Conservation (phyloP, 2,797 vertebrate species). For the Margarornis squamiger region DNA sequence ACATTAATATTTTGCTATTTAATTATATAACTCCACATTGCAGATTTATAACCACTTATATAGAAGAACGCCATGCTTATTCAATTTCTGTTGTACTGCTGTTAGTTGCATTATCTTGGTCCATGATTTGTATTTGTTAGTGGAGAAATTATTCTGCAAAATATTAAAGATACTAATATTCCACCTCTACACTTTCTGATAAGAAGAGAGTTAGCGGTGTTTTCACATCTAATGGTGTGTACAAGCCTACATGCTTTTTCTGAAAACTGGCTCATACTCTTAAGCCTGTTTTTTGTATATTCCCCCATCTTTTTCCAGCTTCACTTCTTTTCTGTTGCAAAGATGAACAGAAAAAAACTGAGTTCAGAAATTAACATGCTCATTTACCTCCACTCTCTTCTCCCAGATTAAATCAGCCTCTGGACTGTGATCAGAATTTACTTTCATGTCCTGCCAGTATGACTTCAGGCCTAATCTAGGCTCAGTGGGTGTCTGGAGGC, state of each 20-base stretch:
- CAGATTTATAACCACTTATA: background rate
- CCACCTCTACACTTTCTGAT: background rate
- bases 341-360: background rate
- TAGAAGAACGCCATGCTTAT: background rate
- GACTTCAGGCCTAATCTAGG: background rate
- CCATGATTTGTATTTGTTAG: background rate
- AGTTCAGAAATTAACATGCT: background rate
- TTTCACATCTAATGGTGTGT: background rate
- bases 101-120: background rate
- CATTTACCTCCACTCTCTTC: background rate
- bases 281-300: background rate
- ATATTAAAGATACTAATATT: background rate
- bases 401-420: constrained; percentile 2
- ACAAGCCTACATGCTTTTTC: background rate
- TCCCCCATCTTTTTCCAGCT: background rate
- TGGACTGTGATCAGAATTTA: background rate
- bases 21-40: background rate
- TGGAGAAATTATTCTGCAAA: background rate
- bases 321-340: background rate
- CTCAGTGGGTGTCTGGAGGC: background rate
- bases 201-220: background rate
- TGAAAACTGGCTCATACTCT: background rate
- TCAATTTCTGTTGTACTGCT: background rate
- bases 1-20: background rate
- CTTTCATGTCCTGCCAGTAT: constrained; percentile 35